Conservation (phyloP, 1,140 invertebrate genomes). For the Marisa cornuarietis region DNA sequence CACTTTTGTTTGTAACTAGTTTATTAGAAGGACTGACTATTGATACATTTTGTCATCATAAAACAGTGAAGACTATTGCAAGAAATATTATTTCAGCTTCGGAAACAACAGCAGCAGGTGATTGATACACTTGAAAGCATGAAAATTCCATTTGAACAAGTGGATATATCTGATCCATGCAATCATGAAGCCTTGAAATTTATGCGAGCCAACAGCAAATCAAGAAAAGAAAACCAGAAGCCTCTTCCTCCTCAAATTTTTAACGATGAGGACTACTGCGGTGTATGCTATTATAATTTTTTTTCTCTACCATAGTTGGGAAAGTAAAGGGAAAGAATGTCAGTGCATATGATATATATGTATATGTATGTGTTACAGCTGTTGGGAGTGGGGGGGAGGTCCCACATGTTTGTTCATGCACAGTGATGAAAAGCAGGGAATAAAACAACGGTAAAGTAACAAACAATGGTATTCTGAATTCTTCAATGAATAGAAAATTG, state of each 20-base stretch:
- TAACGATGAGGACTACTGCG: slow-evolving; percentile 90
- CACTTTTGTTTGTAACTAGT: too few relatives aligned
- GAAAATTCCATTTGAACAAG: slow-evolving; percentile 84
- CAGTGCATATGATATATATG: too few relatives aligned
- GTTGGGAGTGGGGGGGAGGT: neutral
- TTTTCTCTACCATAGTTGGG: neutral
- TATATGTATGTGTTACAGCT: too few relatives aligned
- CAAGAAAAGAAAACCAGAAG: slow-evolving; percentile 72
- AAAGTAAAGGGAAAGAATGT: too few relatives aligned
- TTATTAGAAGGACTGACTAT: too few relatives aligned
- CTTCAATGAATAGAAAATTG: too few relatives aligned
- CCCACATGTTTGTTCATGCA: neutral
- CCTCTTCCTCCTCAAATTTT: slow-evolving; percentile 93
- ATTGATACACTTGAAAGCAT: slow-evolving; percentile 91
- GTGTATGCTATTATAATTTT: slow-evolving; percentile 72
- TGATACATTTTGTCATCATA: too few relatives aligned
- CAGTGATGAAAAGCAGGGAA: too few relatives aligned
- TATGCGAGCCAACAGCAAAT: slow-evolving; percentile 88
- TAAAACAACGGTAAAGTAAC: too few relatives aligned
- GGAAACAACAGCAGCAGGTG: slow-evolving; percentile 91
- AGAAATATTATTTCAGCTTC: slow-evolving; percentile 74
- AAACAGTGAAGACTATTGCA: too few relatives aligned
- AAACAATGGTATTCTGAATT: too few relatives aligned
- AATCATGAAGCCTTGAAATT: slow-evolving; percentile 88
- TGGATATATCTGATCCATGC: slow-evolving; percentile 93